Base-by-base conservation (phyloP, 2,888 invertebrate genomes). In the Proisotoma minuta region DNA sequence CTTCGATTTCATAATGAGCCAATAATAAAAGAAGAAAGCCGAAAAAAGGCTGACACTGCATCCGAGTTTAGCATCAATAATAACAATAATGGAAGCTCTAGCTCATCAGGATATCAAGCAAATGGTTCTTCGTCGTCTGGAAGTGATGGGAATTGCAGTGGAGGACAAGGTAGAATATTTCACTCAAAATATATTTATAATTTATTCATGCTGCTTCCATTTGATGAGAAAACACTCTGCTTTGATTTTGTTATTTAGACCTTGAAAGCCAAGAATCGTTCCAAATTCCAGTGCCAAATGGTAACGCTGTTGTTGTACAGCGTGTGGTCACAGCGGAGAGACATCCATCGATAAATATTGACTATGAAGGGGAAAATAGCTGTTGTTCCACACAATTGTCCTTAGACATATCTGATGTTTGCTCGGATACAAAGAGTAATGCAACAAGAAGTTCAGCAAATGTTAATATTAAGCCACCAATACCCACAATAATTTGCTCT, bases 311-410 rank as follows among this genome's bases (percentile, higher is more conserved):
- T 43, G 43, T 5, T 43, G 5, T n/a, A 18, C 61, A 60, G 18
- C 56, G 59, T n/a, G 27, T 57, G 51, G 48, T 47, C 47, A 24
- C 3, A 22, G 22, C 24, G 3, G 49, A 49, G 4, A 49, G 65
- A 10, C 39, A 57, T 18, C 50, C 29, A 4, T 43, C 52, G 1
- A 52, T 54, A 2, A 47, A 56, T 3, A 50, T 69, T 28, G 73
- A 73, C 20, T 70, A 66, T 28, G 73, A 73, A 34, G 70, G 66
- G 2, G 73, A 73, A 49, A 66, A 73, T 52, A 73, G 73, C 49
- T 72, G 70, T 39, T 71, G 71, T 1, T 73, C 73, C 0, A 72
- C 71, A 23, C 73, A 67, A 18, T 56, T 73, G 15, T 72, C 72
- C 10, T 58, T 73, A 43, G 73, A 73, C 56, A 70, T 68, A 24